phyloP scores from a whole-genome alignment of 2,888 invertebrate genomes.

The Notodonta ziczac region DNA sequence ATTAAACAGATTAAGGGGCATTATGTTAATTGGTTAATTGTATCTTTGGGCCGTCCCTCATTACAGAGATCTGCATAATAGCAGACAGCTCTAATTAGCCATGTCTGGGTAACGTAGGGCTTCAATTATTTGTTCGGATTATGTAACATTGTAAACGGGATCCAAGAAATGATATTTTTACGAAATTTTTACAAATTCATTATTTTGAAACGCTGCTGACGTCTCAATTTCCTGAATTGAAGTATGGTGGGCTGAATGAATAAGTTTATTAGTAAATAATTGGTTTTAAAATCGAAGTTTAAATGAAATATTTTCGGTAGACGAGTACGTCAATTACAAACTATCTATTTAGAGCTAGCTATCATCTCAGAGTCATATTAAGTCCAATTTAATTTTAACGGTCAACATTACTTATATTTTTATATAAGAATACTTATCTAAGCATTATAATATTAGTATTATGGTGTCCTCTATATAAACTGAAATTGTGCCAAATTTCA shows the following conservation, averaged over 20 bases:
- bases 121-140: slow-evolving; percentile 1
- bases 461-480: no score
- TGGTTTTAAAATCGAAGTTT: no score
- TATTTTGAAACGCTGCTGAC: neutral
- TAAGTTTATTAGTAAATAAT: no score
- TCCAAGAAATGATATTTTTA: neutral
- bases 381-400: no score
- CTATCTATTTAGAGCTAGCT: no score
- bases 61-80: slow-evolving; percentile 33
- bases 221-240: neutral
- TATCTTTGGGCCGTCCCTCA: slow-evolving; percentile 23
- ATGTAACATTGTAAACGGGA: neutral
- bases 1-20: slow-evolving; percentile 41
- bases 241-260: neutral
- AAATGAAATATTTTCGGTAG: no score
- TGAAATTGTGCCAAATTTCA: no score
- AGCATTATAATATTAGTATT: no score
- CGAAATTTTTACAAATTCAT: neutral
- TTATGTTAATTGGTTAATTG: slow-evolving; percentile 41
- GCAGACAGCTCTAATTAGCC: slow-evolving; percentile 22
- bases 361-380: no score
- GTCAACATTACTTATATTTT: no score
- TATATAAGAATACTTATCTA: no score
- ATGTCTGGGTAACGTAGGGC: slow-evolving; percentile 11
- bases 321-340: no score